Percentiles rank a stretch among this genome's conserved stretches.
These are phyloP conservation scores for Meta bourneti DNA, from an alignment of 2,888 invertebrate genomes.

Conservation along the genomic window DNA sequence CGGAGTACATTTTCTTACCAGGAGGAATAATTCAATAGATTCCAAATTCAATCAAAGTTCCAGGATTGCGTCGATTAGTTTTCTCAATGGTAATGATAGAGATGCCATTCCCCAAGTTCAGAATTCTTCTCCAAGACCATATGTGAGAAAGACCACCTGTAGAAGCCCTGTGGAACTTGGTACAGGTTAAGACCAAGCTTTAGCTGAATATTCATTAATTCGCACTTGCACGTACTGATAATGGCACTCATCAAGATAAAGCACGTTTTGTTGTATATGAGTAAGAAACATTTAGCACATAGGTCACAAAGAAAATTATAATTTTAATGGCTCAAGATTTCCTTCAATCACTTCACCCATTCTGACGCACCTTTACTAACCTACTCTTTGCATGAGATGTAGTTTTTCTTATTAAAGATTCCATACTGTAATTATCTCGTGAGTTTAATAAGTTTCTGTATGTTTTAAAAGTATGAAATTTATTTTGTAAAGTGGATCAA, in stretches of 20 bases:
- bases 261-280: no score
- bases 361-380: conserved; percentile 1
- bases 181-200: conserved; percentile 49
- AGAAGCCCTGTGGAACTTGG: conserved; percentile 4
- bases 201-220: conserved; percentile 31
- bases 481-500: no score
- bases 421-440: no score
- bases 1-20: background rate
- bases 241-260: no score
- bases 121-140: conserved; percentile 65
- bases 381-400: background rate
- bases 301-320: no score
- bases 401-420: background rate
- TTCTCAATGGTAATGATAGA: background rate
- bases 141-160: conserved; percentile 5
- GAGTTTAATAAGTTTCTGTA: no score
- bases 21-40: background rate
- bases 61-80: no score
- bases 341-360: no score
- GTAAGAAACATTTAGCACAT: no score
- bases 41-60: background rate
- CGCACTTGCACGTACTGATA: conserved; percentile 32
- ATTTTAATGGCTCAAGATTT: no score
- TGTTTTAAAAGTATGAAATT: no score
- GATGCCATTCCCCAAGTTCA: background rate